phyloP scores from a whole-genome alignment of 2,797 vertebrate species.

The Danio choprae region DNA sequence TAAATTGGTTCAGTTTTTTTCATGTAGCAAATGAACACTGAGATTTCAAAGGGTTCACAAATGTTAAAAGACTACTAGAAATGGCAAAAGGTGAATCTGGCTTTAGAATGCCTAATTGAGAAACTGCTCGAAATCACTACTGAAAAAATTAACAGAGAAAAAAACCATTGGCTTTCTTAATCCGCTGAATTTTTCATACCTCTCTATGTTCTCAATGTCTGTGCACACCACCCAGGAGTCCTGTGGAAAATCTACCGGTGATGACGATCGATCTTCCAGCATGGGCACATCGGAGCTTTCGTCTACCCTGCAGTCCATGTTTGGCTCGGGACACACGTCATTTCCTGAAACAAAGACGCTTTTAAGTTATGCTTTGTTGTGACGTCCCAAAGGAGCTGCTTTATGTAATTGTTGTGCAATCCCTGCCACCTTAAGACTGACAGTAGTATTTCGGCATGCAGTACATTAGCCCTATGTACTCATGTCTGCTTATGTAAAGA shows the following conservation, averaged over 20 bases:
- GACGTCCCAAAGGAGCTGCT: neutral
- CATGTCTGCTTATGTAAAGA: constrained; percentile 36
- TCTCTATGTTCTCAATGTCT: constrained; percentile 94
- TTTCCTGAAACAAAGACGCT: constrained; percentile 76
- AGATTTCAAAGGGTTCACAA: too few species aligned
- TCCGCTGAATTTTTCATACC: constrained; percentile 71
- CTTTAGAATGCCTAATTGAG: neutral
- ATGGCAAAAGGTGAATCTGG: too few species aligned
- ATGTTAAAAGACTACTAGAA: too few species aligned
- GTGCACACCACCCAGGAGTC: constrained; percentile 92
- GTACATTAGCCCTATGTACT: constrained; percentile 42
- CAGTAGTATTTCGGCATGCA: constrained; percentile 9
- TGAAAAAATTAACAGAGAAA: neutral
- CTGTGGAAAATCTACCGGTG: constrained; percentile 86
- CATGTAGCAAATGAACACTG: too few species aligned
- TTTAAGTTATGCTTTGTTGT: neutral
- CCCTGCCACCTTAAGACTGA: constrained; percentile 19
- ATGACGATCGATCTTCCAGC: constrained; percentile 88
- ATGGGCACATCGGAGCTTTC: constrained; percentile 90
- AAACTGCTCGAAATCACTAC: neutral
- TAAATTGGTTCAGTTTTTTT: too few species aligned
- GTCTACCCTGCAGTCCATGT: constrained; percentile 86
- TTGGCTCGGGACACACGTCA: constrained; percentile 79
- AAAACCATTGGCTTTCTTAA: neutral
- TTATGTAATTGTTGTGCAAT: constrained; percentile 8